A percentile compares a stretch with the other conserved stretches of the same genome.
phyloP scores from a whole-genome alignment of 2,797 vertebrate genomes.

The Hozukius guyotensis region DNA sequence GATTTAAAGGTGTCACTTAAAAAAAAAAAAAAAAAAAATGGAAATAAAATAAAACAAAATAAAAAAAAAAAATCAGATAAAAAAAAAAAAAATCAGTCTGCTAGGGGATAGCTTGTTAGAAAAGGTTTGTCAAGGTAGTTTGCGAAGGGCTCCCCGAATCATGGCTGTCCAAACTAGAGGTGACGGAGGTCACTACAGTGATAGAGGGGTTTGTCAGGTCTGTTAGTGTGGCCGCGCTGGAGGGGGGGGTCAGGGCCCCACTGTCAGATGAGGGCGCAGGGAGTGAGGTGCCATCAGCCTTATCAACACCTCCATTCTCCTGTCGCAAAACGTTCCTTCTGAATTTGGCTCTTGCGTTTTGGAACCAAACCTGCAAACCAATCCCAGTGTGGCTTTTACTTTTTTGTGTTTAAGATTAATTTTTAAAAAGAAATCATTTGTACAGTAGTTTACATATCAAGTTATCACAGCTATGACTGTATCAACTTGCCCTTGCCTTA shows the following conservation, averaged over 20 bases:
- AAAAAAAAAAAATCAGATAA: conserved; percentile 55
- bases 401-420: conserved; percentile 69
- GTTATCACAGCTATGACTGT: conserved; percentile 63
- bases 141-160: conserved; percentile 98
- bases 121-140: conserved; percentile 99
- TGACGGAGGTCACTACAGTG: conserved; percentile 98
- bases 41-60: conserved; percentile 54
- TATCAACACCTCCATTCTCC: conserved; percentile 99
- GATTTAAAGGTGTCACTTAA: conserved; percentile 86
- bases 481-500: conserved; percentile 50
- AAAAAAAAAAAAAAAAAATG: conserved; percentile 74
- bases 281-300: conserved; percentile 98
- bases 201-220: conserved; percentile 99
- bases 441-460: conserved; percentile 71
- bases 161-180: conserved; percentile 99
- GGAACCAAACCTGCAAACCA: conserved; percentile 99
- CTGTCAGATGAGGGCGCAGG: conserved; percentile 97
- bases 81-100: conserved; percentile 72
- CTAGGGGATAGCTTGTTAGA: conserved; percentile 88
- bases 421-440: conserved; percentile 67
- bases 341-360: conserved; percentile 99
- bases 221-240: conserved; percentile 99
- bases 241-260: conserved; percentile 96
- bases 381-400: conserved; percentile 98
- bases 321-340: conserved; percentile 99